Percentiles rank a stretch among this genome's conserved stretches.
Evolutionary conservation across 2,888 invertebrate species (phyloP).

Genomic region (Cabera pusaria): DNA sequence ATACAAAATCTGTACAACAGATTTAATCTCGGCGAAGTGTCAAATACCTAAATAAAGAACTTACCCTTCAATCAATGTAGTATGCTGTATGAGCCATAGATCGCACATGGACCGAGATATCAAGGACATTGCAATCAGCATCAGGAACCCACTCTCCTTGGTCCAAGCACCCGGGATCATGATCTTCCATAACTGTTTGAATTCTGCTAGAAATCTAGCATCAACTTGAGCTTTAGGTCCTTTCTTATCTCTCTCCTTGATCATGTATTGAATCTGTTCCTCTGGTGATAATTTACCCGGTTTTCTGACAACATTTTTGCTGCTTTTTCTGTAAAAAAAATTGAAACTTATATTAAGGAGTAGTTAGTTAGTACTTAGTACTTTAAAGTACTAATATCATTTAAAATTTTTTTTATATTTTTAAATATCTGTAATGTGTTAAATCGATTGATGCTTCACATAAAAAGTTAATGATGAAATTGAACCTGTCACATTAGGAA

Average conservation of each 20-base stretch:
- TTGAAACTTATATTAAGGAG: no score
- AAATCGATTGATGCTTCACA: no score
- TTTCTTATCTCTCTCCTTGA: conserved; percentile 86
- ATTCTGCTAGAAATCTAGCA: conserved; percentile 87
- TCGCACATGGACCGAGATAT: conserved; percentile 96
- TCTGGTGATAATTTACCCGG: conserved; percentile 72
- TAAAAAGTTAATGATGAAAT: no score
- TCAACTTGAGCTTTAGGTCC: conserved; percentile 90
- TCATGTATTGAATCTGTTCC: conserved; percentile 91
- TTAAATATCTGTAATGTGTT: no score
- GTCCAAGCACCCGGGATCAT: conserved; percentile 91
- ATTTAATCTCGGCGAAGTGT: no score
- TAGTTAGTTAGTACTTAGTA: no score
- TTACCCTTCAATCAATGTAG: conserved; percentile 96
- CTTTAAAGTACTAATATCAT: no score
- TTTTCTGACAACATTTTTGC: conserved; percentile 41
- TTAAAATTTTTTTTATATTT: no score
- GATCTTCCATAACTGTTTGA: conserved; percentile 87
- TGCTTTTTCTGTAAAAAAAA: conserved; percentile 40
- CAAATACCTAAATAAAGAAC: no score
- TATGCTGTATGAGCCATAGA: conserved; percentile 98
- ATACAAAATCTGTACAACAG: no score
- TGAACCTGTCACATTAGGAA: no score
- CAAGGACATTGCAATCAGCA: conserved; percentile 90
- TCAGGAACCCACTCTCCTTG: conserved; percentile 88